Conservation (phyloP, 92 coral and sea anemone species). For the Siderastrea radians region DNA sequence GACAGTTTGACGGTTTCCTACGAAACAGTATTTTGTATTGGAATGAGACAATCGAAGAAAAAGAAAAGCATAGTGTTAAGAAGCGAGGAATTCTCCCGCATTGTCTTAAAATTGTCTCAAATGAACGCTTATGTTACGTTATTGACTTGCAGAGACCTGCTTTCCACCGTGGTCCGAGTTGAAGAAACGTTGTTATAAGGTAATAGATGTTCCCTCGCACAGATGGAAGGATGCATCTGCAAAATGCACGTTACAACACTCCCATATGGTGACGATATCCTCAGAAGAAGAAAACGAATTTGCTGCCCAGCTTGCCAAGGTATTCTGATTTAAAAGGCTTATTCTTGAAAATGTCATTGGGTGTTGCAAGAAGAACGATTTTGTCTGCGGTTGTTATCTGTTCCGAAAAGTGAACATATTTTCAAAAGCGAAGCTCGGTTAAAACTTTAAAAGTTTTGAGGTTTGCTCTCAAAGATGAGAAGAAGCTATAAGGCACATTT, state of each 20-base stretch:
- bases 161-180: slow-evolving; percentile 38
- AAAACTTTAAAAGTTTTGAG: too few species aligned
- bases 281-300: slow-evolving; percentile 40
- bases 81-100: background rate
- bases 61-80: too few species aligned
- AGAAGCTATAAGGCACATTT: too few species aligned
- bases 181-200: slow-evolving; percentile 32
- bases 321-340: background rate
- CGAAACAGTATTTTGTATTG: too few species aligned
- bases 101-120: background rate
- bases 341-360: background rate
- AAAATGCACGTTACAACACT: background rate
- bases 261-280: slow-evolving; percentile 22
- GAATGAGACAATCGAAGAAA: too few species aligned
- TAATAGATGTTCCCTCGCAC: background rate
- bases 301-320: slow-evolving; percentile 17
- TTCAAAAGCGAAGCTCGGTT: too few species aligned
- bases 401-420: too few species aligned
- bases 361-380: background rate
- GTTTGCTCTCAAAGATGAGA: too few species aligned
- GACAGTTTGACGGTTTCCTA: too few species aligned
- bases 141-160: slow-evolving; percentile 20
- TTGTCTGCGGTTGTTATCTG: background rate
- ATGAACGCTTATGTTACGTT: background rate
- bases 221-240: slow-evolving; percentile 6